These are phyloP conservation scores for Daboia siamensis DNA, from an alignment of 2,113 vertebrate genomes.

Conservation along the genomic window DNA sequence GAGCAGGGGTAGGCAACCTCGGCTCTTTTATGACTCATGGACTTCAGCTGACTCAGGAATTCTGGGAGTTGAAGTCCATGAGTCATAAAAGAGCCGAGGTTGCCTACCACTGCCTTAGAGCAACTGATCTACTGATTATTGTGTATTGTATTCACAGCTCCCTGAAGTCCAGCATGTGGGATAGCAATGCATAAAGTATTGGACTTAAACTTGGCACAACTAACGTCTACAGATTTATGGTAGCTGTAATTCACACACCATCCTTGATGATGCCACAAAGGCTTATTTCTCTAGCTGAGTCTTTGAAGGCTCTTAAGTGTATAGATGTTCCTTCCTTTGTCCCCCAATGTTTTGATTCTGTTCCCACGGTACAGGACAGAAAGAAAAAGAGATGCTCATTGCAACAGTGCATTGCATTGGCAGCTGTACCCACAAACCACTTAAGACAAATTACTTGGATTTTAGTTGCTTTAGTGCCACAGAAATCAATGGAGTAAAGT, in stretches of 20 bases:
- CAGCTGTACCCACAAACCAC: constrained; percentile 26
- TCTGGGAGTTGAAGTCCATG: too few relatives aligned
- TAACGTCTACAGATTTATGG: background rate
- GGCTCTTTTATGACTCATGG: too few relatives aligned
- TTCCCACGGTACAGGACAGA: constrained; percentile 17
- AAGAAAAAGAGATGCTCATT: background rate
- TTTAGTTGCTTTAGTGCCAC: constrained; percentile 28
- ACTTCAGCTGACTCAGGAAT: too few relatives aligned
- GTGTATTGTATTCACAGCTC: background rate
- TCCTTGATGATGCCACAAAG: background rate
- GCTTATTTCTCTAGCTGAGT: background rate
- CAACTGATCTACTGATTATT: background rate
- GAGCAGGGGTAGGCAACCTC: background rate
- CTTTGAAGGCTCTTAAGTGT: background rate
- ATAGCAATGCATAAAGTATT: background rate
- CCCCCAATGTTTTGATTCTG: background rate
- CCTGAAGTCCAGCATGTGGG: background rate
- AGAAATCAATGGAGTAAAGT: constrained; percentile 25
- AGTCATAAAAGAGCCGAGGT: too few relatives aligned
- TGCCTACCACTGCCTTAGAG: background rate
- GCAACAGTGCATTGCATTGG: constrained; percentile 4
- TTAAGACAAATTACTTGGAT: constrained; percentile 37
- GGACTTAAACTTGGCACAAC: background rate
- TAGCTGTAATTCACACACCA: background rate
- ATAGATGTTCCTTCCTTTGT: background rate